Evolutionary conservation across 2,888 invertebrate species (phyloP).

Genomic region (Polietes domitor): DNA sequence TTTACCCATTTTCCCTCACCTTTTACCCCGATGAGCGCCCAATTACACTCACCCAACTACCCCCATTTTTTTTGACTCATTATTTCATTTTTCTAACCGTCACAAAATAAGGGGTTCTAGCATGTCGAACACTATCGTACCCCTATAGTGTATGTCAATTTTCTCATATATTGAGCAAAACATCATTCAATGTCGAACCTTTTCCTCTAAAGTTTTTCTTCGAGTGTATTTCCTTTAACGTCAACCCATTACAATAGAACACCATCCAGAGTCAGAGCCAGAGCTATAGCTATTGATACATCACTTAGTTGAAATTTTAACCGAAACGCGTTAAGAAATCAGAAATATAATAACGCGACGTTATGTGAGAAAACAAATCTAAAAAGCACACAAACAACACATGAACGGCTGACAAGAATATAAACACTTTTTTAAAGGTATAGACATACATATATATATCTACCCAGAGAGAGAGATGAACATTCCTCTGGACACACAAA

Average conservation of each 20-base stretch:
- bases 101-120: no score
- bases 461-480: neutral
- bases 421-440: no score
- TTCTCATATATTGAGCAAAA: no score
- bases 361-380: neutral
- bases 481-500: neutral
- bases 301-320: slow-evolving; percentile 9
- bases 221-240: slow-evolving; percentile 4
- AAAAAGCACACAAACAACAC: neutral
- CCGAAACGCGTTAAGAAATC: slow-evolving; percentile 2
- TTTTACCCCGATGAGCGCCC: no score
- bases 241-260: neutral
- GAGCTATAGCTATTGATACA: slow-evolving; percentile 7
- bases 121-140: no score
- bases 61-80: no score
- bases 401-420: slow-evolving; percentile 28
- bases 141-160: no score
- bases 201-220: neutral
- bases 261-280: neutral
- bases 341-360: neutral
- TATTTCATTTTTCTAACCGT: no score
- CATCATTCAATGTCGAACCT: no score
- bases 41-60: no score
- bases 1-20: no score
- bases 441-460: neutral